Percentiles rank a stretch among this genome's conserved stretches.
phyloP scores from a whole-genome alignment of 2,113 vertebrate genomes.

The Colistium nudipinnis region DNA sequence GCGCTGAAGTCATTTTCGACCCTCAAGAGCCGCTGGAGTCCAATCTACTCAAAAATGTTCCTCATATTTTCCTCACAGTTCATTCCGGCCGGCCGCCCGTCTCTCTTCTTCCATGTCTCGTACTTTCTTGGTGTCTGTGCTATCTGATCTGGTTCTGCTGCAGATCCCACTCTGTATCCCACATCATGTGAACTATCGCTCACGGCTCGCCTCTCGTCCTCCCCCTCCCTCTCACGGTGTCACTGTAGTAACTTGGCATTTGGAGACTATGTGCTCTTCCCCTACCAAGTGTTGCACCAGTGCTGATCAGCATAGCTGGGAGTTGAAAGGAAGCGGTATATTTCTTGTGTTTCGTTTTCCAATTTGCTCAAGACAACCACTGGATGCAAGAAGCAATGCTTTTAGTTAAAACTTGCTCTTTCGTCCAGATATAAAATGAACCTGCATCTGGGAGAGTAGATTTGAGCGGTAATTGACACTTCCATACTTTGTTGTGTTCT shows the following conservation, averaged over 20 bases:
- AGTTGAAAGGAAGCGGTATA: constrained; percentile 7
- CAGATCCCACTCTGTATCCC: constrained; percentile 76
- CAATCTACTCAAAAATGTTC: constrained; percentile 45
- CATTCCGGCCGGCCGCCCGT: constrained; percentile 43
- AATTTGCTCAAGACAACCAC: background rate
- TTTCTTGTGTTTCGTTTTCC: too few relatives aligned
- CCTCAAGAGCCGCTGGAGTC: constrained; percentile 37
- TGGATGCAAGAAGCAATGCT: background rate
- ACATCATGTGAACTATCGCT: constrained; percentile 75
- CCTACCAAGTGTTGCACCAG: constrained; percentile 48
- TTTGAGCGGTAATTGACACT: background rate
- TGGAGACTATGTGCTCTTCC: constrained; percentile 66
- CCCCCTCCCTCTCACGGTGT: constrained; percentile 74
- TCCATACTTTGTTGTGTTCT: background rate
- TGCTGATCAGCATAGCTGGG: constrained; percentile 39
- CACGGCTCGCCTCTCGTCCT: constrained; percentile 68
- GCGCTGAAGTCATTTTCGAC: constrained; percentile 22
- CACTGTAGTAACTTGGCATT: constrained; percentile 79
- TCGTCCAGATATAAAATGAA: too few relatives aligned
- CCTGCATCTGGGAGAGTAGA: too few relatives aligned
- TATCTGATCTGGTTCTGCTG: constrained; percentile 77
- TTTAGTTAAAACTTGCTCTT: background rate
- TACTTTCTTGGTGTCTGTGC: constrained; percentile 67
- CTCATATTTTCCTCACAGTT: constrained; percentile 37
- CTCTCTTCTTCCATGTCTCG: constrained; percentile 55